Evolutionary conservation across 2,888 invertebrate species (phyloP), one percentile per base, ranked within the genome.

Genomic region (Hofmannophila pseudospretella): DNA sequence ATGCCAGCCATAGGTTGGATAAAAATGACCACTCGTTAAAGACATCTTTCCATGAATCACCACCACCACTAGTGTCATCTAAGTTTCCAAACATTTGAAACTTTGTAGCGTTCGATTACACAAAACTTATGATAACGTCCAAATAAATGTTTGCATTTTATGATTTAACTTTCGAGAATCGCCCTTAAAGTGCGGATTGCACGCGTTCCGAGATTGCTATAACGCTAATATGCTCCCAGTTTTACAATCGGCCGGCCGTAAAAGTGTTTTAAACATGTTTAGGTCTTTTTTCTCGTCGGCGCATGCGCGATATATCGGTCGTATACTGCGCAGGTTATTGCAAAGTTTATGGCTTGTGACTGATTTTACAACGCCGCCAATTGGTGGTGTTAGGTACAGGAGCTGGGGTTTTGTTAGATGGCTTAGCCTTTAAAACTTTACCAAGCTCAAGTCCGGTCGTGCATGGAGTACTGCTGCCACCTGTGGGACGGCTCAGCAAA

Each of bases 361-460:
- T 77, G 78, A 82, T 76, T 84, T 85, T 84, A 85, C 71, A 69
- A 65, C 70, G 47, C 71, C 75, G 77, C 64, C 73, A 62, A 71
- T 72, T 64, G 69, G 51, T n/a, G 11, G 26, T 19, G 23, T n/a
- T 30, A 16, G 16, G 16, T 16, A 5, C 16, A 5, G 16, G 16
- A 16, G 16, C 16, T 16, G 16, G 16, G 16, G 16, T 16, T 16
- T 3, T 16, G 16, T 16, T 16, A 16, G 16, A 16, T 16, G 16
- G 16, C 16, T 16, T 16, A 3, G 16, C n/a, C n/a, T n/a, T n/a
- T n/a, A n/a, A n/a, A n/a, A n/a, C n/a, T n/a, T n/a, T n/a, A n/a
- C n/a, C n/a, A n/a, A n/a, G n/a, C n/a, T n/a, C n/a, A n/a, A n/a
- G n/a, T n/a, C n/a, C n/a, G n/a, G n/a, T n/a, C n/a, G n/a, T n/a